Base-by-base conservation (phyloP, 1,140 invertebrate genomes). In the Nephila pilipes region DNA sequence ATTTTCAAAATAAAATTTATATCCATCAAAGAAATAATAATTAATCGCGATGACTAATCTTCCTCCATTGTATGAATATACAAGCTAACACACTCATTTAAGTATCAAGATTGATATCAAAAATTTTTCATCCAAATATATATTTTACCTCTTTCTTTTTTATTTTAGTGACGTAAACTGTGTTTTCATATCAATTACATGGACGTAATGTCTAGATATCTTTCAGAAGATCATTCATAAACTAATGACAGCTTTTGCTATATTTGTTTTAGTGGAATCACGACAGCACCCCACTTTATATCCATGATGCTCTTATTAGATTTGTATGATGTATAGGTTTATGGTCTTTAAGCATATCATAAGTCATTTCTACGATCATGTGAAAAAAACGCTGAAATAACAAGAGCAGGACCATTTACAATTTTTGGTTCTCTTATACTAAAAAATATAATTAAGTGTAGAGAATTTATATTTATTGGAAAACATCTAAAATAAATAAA, bases 321-420 rank as follows among this genome's bases (percentile, higher is more conserved):
- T 83, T 18, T 25, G n/a, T 22, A 22, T 83, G 80, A 83, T 83
- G 55, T 83, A 83, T 83, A 83, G 80, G 80, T 25, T 81, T 25
- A 46, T 29, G 46, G 80, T 25, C 80, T 83, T 46, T 46, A 25
- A 83, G 22, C 80, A 5, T 12, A 54, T 83, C 80, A 83, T 83
- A 83, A 83, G 38, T 83, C 80, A 54, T 46, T 75, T 36, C 69
- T 32, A 36, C 29, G 58, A 36, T 20, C 69, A 10, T 14, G 8
- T 18, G 14, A 65, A 25, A 29, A 36, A 29, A 36, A 75, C 32
- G 0, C 12, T 32, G 69, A 25, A 36, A 20, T 29, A 18, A 75
- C 29, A 36, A 18, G 29, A 18, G 14, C 32, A 75, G 14, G 20
- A 20, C n/a, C 29, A 75, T 32, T 75, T 32, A 32, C 29, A 32